Evolutionary conservation across 2,113 vertebrate species (phyloP).

Genomic region (Spermophilus dauricus): DNA sequence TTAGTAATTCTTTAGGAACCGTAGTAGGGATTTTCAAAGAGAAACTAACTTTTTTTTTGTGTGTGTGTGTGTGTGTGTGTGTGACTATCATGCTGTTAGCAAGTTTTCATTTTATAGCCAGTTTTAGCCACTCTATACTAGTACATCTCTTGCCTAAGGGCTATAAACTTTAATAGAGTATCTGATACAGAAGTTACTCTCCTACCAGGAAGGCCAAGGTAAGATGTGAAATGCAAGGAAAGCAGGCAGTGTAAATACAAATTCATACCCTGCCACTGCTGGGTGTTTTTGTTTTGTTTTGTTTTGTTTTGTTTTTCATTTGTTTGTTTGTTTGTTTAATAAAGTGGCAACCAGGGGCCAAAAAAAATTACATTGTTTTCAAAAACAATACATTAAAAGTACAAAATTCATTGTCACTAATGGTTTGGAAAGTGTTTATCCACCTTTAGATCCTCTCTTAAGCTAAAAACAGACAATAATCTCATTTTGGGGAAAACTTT

Average conservation of each 20-base stretch:
- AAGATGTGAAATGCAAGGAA: conserved; percentile 11
- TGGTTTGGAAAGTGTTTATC: not conserved
- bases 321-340: not conserved
- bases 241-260: not conserved
- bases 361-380: not conserved
- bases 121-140: conserved; percentile 11
- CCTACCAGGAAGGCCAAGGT: conserved; percentile 14
- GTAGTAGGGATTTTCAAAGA: not conserved
- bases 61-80: not conserved
- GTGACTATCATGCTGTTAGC: not conserved
- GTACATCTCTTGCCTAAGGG: conserved; percentile 19
- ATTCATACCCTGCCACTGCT: not conserved
- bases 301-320: too few relatives aligned
- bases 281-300: not conserved
- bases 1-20: not conserved
- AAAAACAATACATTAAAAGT: not conserved
- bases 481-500: conserved; percentile 33
- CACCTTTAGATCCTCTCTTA: not conserved
- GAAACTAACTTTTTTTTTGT: not conserved
- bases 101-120: conserved; percentile 58
- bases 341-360: not conserved
- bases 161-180: conserved; percentile 64
- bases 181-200: not conserved
- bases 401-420: not conserved
- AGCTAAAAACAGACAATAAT: not conserved